Percentiles rank a stretch among this genome's conserved stretches.
Evolutionary conservation across 2,113 vertebrate genomes (phyloP).

Genomic region (Emydocephalus ijimae): DNA sequence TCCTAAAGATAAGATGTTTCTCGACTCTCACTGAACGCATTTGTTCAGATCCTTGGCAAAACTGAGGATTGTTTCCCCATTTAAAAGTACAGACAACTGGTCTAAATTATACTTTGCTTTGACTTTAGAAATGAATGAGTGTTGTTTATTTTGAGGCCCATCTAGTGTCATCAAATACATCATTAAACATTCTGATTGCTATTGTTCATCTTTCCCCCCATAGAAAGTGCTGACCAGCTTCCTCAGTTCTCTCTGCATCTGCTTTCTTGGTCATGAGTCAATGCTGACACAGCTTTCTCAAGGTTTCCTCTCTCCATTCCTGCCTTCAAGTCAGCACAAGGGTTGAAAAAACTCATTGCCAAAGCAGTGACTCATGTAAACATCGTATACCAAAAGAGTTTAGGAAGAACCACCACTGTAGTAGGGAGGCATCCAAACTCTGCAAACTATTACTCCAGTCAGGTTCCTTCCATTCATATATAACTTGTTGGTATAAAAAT

Average conservation of each 20-base stretch:
- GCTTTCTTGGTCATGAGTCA: conserved; percentile 8
- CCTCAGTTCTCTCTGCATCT: not conserved
- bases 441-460: not conserved
- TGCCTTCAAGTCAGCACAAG: not conserved
- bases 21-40: not conserved
- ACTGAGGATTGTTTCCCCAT: not conserved
- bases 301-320: not conserved
- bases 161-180: not conserved
- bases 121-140: not conserved
- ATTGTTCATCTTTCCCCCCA: not conserved
- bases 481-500: not conserved
- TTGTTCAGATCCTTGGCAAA: not conserved
- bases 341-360: not conserved
- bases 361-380: not conserved
- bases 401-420: not conserved
- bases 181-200: not conserved
- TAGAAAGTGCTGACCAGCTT: not conserved
- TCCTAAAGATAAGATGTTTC: not conserved
- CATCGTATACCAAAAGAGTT: not conserved
- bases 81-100: not conserved
- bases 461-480: not conserved
- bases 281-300: not conserved
- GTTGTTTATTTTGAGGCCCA: not conserved
- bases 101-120: not conserved
- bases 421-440: not conserved